Evolutionary conservation across 2,113 vertebrate genomes (phyloP), one percentile per base, ranked within the genome.

Genomic region (Uria lomvia): DNA sequence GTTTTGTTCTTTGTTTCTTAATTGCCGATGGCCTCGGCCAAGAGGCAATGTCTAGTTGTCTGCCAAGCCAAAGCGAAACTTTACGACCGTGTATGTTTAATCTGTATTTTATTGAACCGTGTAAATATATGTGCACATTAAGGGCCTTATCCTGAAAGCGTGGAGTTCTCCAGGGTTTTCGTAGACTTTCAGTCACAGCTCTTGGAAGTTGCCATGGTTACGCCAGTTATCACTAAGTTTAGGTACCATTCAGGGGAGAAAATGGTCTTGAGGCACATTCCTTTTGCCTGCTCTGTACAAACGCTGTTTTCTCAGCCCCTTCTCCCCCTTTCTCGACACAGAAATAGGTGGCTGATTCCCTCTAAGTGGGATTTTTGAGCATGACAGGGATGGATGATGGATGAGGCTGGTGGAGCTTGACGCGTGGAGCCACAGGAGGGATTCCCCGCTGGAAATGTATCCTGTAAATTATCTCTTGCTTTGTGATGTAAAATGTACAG

Each of bases 401-500:
- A 59, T 49, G 56, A 90, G 86, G 88, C 96, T 89, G 70, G 58
- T 5, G 5, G 66, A 62, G 82, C 88, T 88, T 50, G 70, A 36
- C 0, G 0, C 5, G 15, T 92, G 96, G 96, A 96, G 92, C 90
- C 89, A 73, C 6, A 12, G 96, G 91, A 97, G 72, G 72, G 87
- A 49, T 97, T 97, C 94, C 70, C 93, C 97, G 96, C 30, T 81
- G 90, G 74, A 97, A 97, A 56, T 53, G 65, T 96, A 95, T 94
- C 97, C 98, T 98, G 97, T 98, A 98, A 98, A 97, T 97, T 94
- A 97, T 97, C 97, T 96, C 95, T 89, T 92, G 97, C 97, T 98
- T 97, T 96, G 83, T 98, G 97, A 94, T 98, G 97, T 98, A 97
- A 98, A 98, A 98, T 98, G 96, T 97, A 97, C 97, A 97, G 97